These are phyloP conservation scores for Cataglyphis altisquamis DNA, from an alignment of 2,888 invertebrate genomes.

Conservation along the genomic window DNA sequence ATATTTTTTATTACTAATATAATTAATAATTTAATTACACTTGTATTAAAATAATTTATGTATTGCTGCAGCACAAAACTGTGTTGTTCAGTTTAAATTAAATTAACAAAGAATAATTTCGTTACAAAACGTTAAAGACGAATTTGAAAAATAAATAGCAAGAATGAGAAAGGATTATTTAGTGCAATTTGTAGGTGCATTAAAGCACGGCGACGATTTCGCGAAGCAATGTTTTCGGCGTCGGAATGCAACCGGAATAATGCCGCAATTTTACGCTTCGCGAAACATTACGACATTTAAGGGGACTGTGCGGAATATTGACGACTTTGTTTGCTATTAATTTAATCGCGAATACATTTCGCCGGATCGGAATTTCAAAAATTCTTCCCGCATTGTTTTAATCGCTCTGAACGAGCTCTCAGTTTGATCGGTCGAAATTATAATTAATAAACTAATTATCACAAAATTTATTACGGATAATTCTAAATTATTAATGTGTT, in stretches of 20 bases:
- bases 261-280: constrained; percentile 58
- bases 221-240: constrained; percentile 50
- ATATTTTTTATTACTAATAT: neutral
- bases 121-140: neutral
- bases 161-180: neutral
- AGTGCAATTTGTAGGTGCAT: neutral
- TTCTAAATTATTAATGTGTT: constrained; percentile 5
- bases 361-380: neutral
- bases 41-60: neutral
- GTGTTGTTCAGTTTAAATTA: neutral
- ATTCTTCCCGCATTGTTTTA: neutral
- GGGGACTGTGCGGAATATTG: constrained; percentile 53
- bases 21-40: neutral
- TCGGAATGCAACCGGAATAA: constrained; percentile 60
- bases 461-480: neutral
- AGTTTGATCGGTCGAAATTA: neutral
- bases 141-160: neutral
- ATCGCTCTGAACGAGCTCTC: neutral
- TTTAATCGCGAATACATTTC: neutral
- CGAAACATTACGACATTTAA: constrained; percentile 36
- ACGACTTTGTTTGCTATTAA: constrained; percentile 51
- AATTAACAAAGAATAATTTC: neutral
- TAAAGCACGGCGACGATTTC: constrained; percentile 33
- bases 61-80: neutral
- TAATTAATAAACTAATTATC: neutral